Base-by-base conservation (phyloP, 2,888 invertebrate genomes). In the Hymenopus coronatus region DNA sequence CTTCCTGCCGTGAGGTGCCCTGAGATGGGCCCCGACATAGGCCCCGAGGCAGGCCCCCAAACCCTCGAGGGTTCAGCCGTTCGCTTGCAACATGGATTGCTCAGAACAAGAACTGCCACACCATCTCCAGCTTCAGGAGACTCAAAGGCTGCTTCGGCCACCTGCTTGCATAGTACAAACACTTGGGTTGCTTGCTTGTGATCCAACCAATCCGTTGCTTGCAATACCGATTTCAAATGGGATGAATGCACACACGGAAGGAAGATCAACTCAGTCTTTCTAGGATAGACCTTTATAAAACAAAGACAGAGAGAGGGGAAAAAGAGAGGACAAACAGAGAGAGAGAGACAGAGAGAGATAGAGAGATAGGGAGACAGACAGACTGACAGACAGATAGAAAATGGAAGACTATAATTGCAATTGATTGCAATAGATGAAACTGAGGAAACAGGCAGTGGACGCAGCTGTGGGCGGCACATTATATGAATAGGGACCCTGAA, bases 11-110 rank as follows among this genome's bases (percentile, higher is more conserved):
- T 87, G 87, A 87, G 82, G 87, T 87, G 87, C 87, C 87, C 87
- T 27, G 85, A 85, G 85, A 85, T 85, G 85, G 85, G 40, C 85
- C 85, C 85, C 85, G 40, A 85, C 54, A 85, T 15, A 84, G 84
- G 46, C 84, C 84, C 84, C 30, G 85, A 88, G 89, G 89, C 87
- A 83, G 90, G 89, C 85, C 90, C 90, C 90, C 90, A 91, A 90
- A 90, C 90, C 90, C 90, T 89, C 40, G 90, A 87, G 88, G 90
- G 89, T 90, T 90, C 90, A 85, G 90, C 90, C 81, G 87, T 87
- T 88, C 89, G 90, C 89, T 90, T 90, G 90, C 90, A 90, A 90
- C 90, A 91, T 89, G 91, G 91, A 89, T 91, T 91, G 91, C 90
- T 90, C 90, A 91, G 90, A 90, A 91, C 90, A 88, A 90, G 90